Evolutionary conservation across 2,797 vertebrate species (phyloP), one percentile per base, ranked within the genome.

Genomic region (Liparis tanakae): DNA sequence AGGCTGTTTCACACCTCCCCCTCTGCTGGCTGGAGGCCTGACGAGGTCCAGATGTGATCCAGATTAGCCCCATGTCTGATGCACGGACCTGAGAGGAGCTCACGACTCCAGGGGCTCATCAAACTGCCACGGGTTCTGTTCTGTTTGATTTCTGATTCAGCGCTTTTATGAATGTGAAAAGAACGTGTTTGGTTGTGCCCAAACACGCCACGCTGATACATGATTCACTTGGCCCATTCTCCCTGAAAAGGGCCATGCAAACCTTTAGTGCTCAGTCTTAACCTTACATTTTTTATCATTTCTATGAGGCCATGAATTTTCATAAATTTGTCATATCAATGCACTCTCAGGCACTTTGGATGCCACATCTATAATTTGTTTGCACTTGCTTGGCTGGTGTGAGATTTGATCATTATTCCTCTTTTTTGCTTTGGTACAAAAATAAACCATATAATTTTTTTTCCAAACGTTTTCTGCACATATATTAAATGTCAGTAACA

Each of bases 21-120:
- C 80, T 73, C 58, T 22, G 44, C 73, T 61, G 67, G 51, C 72
- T 71, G 46, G 75, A 81, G 72, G 58, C 79, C 67, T 89, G 85
- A 95, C 82, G 90, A 89, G 85, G 79, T 78, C 90, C 90, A 93
- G 89, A 93, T 93, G 91, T 89, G 85, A 48, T 88, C 84, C 89
- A 93, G 87, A 93, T 93, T 90, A 90, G 86, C 78, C 83, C 77
- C 55, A 51, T 72, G 76, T 86, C 75, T 79, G 68, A 87, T 63
- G 60, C 71, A 70, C 39, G 39, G 85, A 80, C 72, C 73, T 43
- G 57, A 83, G 85, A 87, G 72, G 81, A 89, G 67, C 72, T 46
- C 67, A 7, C 64, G 78, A 80, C 77, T 84, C 71, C 17, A 15
- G 74, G 72, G 84, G 64, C 62, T 87, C 81, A 88, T 88, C 80